Percentiles rank a stretch among this genome's conserved stretches.
phyloP scores from a whole-genome alignment of 2,888 invertebrate genomes.

The Campoplex capitator region DNA sequence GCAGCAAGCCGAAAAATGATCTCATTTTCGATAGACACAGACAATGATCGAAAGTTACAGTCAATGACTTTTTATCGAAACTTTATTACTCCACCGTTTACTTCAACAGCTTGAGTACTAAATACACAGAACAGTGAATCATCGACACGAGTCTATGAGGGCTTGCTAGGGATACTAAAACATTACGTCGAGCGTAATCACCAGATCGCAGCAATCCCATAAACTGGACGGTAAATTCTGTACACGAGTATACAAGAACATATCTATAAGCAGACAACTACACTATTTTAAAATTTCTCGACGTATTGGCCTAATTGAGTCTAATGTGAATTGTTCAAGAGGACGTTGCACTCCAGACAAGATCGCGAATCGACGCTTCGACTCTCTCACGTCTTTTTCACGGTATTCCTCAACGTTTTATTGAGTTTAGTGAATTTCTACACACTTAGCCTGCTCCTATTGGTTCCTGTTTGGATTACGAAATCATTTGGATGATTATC shows the following conservation, averaged over 20 bases:
- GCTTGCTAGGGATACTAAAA: slow-evolving; percentile 11
- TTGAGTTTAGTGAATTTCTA: not conserved
- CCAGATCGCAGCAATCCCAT: not conserved
- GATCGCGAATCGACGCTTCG: slow-evolving; percentile 18
- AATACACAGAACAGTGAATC: not conserved
- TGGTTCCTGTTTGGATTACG: too few species aligned
- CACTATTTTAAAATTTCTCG: slow-evolving; percentile 69
- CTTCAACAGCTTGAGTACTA: too few species aligned
- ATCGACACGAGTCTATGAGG: slow-evolving; percentile 16
- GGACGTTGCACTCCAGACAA: slow-evolving; percentile 59
- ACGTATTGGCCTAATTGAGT: slow-evolving; percentile 70
- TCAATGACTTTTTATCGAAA: too few species aligned
- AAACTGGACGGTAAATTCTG: not conserved
- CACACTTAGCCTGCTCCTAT: too few species aligned
- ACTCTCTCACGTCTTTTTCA: not conserved
- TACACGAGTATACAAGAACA: not conserved
- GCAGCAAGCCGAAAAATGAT: too few species aligned
- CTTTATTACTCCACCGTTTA: too few species aligned
- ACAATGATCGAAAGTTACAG: too few species aligned
- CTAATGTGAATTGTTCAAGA: slow-evolving; percentile 58
- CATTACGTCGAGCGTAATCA: slow-evolving; percentile 20
- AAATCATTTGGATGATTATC: too few species aligned
- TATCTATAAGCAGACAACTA: slow-evolving; percentile 61
- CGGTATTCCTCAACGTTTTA: not conserved
- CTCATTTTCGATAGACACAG: too few species aligned